Percentiles rank a stretch among this genome's conserved stretches.
Conservation (phyloP, 30 jellyfish, hydroid and myxozoan genomes). For the Turritopsis dohrnii region DNA sequence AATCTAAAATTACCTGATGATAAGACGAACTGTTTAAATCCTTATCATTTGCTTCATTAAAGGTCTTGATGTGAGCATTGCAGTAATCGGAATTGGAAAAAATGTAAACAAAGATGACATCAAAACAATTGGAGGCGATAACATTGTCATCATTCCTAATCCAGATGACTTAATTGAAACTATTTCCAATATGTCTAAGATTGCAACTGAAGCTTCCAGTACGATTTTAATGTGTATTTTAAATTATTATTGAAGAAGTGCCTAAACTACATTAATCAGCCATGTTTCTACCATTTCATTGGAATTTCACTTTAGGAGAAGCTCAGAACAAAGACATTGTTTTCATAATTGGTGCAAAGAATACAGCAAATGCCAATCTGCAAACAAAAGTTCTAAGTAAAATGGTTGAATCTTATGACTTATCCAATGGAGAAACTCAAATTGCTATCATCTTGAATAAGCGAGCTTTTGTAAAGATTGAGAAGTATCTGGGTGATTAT, state of each 20-base stretch:
- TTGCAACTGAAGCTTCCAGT: conserved; percentile 17
- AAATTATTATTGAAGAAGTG: too few species aligned
- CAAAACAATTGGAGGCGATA: conserved; percentile 8
- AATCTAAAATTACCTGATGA: background rate
- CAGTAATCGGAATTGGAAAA: conserved; percentile 4
- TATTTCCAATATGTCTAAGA: conserved; percentile 1
- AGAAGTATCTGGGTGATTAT: background rate
- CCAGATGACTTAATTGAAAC: background rate
- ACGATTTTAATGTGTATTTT: background rate
- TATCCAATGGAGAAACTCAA: background rate
- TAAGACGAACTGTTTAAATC: background rate
- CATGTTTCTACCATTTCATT: background rate
- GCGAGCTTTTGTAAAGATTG: conserved; percentile 3
- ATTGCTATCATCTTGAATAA: background rate
- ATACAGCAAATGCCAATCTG: conserved; percentile 1
- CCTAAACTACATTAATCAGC: background rate
- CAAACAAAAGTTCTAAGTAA: background rate
- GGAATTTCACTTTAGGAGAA: background rate
- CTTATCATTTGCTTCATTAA: background rate
- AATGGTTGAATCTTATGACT: conserved; percentile 4
- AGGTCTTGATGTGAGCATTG: conserved; percentile 4
- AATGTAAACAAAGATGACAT: background rate
- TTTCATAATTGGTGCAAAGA: conserved; percentile 9
- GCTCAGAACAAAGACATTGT: background rate
- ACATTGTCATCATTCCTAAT: background rate